A percentile compares a stretch with the other conserved stretches of the same genome.
Evolutionary conservation across 2,113 vertebrate species (phyloP).

Genomic region (Menidia beryllina): DNA sequence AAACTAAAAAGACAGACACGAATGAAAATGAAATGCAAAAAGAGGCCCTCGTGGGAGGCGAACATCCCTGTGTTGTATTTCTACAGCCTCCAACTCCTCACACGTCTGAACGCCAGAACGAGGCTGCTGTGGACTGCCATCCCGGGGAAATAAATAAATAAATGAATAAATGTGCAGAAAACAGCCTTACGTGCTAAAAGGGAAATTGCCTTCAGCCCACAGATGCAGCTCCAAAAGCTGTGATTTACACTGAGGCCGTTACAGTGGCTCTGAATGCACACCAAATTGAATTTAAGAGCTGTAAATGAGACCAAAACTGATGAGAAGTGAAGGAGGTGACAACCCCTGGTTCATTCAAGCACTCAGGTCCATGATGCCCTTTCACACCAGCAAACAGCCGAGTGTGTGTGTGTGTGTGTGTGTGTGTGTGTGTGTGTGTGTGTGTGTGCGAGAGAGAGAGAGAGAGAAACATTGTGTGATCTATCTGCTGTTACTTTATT

Average conservation of each 20-base stretch:
- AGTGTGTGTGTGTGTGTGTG: background rate
- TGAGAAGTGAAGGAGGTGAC: background rate
- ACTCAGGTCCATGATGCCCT: background rate
- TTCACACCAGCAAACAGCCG: background rate
- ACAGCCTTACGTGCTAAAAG: background rate
- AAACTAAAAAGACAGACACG: too few relatives aligned
- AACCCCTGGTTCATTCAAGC: background rate
- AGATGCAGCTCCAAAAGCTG: background rate
- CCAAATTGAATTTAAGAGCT: constrained; percentile 16
- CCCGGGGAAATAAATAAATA: background rate
- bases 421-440: too few relatives aligned
- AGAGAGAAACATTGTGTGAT: too few relatives aligned
- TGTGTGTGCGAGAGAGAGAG: too few relatives aligned
- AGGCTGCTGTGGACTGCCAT: too few relatives aligned
- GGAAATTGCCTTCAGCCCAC: background rate
- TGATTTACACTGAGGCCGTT: background rate
- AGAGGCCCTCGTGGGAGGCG: too few relatives aligned
- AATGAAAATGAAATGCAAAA: too few relatives aligned
- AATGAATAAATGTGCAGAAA: background rate
- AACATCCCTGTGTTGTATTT: too few relatives aligned
- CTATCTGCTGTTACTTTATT: constrained; percentile 13
- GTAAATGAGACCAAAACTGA: constrained; percentile 13
- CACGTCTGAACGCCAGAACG: too few relatives aligned
- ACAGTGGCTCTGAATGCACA: constrained; percentile 3
- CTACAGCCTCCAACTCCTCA: too few relatives aligned